A percentile compares a stretch with the other conserved stretches of the same genome.
phyloP scores from a whole-genome alignment of 2,888 invertebrate genomes.

The Dorcus hopei region DNA sequence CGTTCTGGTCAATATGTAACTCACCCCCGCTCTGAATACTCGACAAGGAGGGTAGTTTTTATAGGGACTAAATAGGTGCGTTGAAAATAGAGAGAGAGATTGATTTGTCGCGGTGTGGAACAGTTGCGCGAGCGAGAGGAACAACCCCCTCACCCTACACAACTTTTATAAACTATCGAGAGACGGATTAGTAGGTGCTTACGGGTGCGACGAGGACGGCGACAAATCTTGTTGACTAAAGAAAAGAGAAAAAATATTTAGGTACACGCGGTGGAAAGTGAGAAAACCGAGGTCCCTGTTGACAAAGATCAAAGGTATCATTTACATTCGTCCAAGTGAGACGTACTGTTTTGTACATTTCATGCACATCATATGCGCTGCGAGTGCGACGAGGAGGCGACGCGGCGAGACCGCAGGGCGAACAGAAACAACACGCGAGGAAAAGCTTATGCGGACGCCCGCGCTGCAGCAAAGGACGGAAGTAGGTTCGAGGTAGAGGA shows the following conservation, averaged over 20 bases:
- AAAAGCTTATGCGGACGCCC: conserved; percentile 10
- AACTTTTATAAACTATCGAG: conserved; percentile 29
- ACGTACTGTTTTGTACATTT: conserved; percentile 38
- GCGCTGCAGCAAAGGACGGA: conserved; percentile 12
- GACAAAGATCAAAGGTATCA: conserved; percentile 37
- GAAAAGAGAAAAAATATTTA: conserved; percentile 46
- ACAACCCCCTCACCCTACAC: conserved; percentile 23
- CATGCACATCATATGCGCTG: conserved; percentile 17
- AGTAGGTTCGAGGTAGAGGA: conserved; percentile 16
- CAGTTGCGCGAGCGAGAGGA: conserved; percentile 8
- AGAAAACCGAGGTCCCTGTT: conserved; percentile 39
- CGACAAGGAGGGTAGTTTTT: conserved; percentile 51
- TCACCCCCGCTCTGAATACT: conserved; percentile 40
- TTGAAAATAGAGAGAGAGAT: conserved; percentile 37
- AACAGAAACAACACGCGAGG: conserved; percentile 10
- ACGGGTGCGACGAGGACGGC: conserved; percentile 32
- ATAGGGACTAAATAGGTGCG: conserved; percentile 46
- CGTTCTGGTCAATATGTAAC: conserved; percentile 44
- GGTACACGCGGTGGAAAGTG: conserved; percentile 39
- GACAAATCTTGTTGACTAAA: conserved; percentile 37
- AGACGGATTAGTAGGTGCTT: conserved; percentile 10
- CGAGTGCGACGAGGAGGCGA: conserved; percentile 8
- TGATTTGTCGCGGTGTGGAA: conserved; percentile 31
- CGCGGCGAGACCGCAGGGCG: neutral
- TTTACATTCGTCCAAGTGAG: conserved; percentile 34